Percentiles rank a stretch among this genome's conserved stretches.
Evolutionary conservation across 2,888 invertebrate species (phyloP).

Genomic region (Heliconius ismenius): DNA sequence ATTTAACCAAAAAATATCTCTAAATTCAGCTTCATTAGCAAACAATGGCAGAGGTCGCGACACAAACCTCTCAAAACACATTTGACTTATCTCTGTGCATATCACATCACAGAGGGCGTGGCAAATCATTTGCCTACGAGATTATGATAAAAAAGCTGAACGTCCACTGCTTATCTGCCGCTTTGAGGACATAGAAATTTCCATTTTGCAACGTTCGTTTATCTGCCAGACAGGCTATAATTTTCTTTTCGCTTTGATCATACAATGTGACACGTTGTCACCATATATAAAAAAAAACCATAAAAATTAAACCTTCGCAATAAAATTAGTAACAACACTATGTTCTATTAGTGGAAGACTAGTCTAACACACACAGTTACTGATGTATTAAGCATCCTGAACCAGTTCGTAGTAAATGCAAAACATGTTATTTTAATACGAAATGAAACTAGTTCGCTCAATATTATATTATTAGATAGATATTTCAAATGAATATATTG

Average conservation of each 20-base stretch:
- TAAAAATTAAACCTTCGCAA: neutral
- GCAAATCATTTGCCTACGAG: constrained; percentile 18
- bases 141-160: constrained; percentile 16
- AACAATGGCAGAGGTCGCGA: constrained; percentile 10
- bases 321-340: neutral
- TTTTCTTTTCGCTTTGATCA: too few species aligned
- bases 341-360: neutral
- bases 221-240: too few species aligned
- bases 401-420: constrained; percentile 22
- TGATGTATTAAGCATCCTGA: constrained; percentile 24
- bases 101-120: constrained; percentile 20
- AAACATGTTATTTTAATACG: constrained; percentile 23
- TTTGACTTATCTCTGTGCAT: constrained; percentile 22
- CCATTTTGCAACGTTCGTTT: neutral
- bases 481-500: constrained; percentile 9
- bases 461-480: constrained; percentile 6
- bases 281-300: neutral
- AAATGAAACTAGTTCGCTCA: constrained; percentile 10
- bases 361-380: constrained; percentile 22
- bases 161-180: neutral
- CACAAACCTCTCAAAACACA: constrained; percentile 17
- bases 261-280: too few species aligned
- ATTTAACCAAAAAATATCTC: constrained; percentile 9
- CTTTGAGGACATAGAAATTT: neutral
- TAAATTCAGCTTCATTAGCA: constrained; percentile 11